Percentiles rank a stretch among this genome's conserved stretches.
phyloP scores from a whole-genome alignment of 2,888 invertebrate species.

The Brachypterus glaber region DNA sequence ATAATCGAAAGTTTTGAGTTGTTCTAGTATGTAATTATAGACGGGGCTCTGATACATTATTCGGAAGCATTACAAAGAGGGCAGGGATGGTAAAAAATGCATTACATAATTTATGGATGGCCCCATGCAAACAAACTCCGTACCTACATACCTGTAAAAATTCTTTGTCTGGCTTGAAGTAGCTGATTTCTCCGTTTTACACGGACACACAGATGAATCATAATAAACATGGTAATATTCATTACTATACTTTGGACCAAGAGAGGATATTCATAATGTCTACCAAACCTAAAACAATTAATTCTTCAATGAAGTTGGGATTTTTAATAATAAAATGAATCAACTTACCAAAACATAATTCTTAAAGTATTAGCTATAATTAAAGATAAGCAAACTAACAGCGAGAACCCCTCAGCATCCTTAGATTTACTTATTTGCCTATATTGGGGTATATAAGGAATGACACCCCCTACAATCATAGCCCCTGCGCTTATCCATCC shows the following conservation, averaged over 20 bases:
- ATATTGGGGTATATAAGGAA: slow-evolving; percentile 95
- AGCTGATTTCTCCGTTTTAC: slow-evolving; percentile 75
- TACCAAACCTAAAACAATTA: slow-evolving; percentile 83
- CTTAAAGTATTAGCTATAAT: slow-evolving; percentile 93
- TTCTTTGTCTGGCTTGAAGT: slow-evolving; percentile 62
- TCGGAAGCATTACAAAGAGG: too few species aligned
- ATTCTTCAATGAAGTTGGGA: too few species aligned
- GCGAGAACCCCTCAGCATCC: slow-evolving; percentile 94
- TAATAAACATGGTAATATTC: slow-evolving; percentile 91
- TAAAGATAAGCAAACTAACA: slow-evolving; percentile 91
- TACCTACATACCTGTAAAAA: slow-evolving; percentile 65
- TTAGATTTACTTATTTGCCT: slow-evolving; percentile 81
- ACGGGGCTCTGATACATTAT: too few species aligned
- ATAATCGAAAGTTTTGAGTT: too few species aligned
- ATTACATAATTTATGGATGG: too few species aligned
- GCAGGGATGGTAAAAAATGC: too few species aligned
- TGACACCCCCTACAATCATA: slow-evolving; percentile 91
- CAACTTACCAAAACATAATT: slow-evolving; percentile 91
- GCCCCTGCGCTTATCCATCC: slow-evolving; percentile 75
- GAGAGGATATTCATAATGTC: slow-evolving; percentile 89
- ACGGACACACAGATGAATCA: slow-evolving; percentile 88
- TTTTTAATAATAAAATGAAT: background rate
- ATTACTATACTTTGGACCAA: slow-evolving; percentile 95
- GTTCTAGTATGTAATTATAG: too few species aligned
- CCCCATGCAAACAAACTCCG: background rate